Conservation (phyloP, 2,888 invertebrate species). For the Galeopsomyia nigrocyanea region DNA sequence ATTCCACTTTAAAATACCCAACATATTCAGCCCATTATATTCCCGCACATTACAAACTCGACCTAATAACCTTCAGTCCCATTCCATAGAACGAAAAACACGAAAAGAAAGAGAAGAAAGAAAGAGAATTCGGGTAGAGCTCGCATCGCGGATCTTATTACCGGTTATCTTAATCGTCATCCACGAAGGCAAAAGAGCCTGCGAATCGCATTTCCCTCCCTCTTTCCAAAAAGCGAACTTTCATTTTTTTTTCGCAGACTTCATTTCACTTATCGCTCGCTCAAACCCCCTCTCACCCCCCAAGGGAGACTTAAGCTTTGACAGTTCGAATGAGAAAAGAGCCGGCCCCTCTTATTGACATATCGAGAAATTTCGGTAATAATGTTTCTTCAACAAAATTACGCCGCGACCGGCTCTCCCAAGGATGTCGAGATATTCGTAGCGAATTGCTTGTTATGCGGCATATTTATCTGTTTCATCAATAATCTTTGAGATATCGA, state of each 20-base stretch:
- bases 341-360: conserved; percentile 31
- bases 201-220: conserved; percentile 36
- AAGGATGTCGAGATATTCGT: too few relatives aligned
- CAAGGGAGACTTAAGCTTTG: too few relatives aligned
- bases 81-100: too few relatives aligned
- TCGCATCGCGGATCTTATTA: conserved; percentile 40
- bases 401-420: background rate
- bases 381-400: conserved; percentile 33
- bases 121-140: conserved; percentile 18
- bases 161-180: conserved; percentile 45
- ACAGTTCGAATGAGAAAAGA: conserved; percentile 24
- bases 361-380: conserved; percentile 41
- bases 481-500: too few relatives aligned
- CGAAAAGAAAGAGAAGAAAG: background rate
- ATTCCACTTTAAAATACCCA: too few relatives aligned
- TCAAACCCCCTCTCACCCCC: conserved; percentile 1
- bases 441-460: too few relatives aligned
- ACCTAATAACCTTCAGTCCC: too few relatives aligned
- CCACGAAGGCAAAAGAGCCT: conserved; percentile 27
- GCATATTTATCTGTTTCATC: too few relatives aligned
- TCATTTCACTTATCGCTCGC: conserved; percentile 50
- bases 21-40: too few relatives aligned
- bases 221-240: conserved; percentile 33
- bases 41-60: too few relatives aligned
- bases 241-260: conserved; percentile 41